Base-by-base conservation (phyloP, 1,140 invertebrate species). In the Heliconius nattereri region DNA sequence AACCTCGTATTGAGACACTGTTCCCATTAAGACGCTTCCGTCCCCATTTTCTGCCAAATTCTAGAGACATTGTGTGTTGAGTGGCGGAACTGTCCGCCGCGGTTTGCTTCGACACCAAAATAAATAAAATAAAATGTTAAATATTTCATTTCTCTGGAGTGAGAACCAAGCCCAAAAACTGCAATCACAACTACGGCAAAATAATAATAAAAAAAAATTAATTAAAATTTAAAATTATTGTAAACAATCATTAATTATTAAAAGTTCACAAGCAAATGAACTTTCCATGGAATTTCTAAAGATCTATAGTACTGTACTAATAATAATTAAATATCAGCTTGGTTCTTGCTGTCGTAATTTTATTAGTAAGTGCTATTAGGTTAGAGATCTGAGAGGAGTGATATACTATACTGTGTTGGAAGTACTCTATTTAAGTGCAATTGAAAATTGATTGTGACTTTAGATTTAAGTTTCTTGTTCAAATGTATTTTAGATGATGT, bases 351-450 rank as follows among this genome's bases (percentile, higher is more conserved):
- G 60, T 66, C 9, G 26, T 66, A 66, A 66, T 66, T 66, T 66
- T 66, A 66, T 66, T 66, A 66, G 11, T 13, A 23, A 29, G 3
- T 5, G 60, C 60, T 66, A 66, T 66, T 66, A 66, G 9, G 26
- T 66, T 66, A 29, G 23, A 66, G 60, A 66, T 66, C 60, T 66
- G 26, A 66, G 60, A 66, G 23, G 13, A 7, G 60, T n/a, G 73
- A 32, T 57, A 54, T 54, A 54, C 32, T 54, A 54, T 9, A 54
- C 49, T 35, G 49, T 52, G 26, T 26, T 45, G 9, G 7, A 2
- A 74, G 49, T 75, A 29, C 52, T 57, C 74, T 35, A 29, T 54
- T 23, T 52, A 57, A 52, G 26, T 75, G 60, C 60, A 66, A 66
- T 66, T 66, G 26, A 29, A 66, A 66, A 66, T 66, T 29, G 60